These are phyloP conservation scores for Odontothrips loti DNA, from an alignment of 2,888 invertebrate genomes.

Conservation along the genomic window DNA sequence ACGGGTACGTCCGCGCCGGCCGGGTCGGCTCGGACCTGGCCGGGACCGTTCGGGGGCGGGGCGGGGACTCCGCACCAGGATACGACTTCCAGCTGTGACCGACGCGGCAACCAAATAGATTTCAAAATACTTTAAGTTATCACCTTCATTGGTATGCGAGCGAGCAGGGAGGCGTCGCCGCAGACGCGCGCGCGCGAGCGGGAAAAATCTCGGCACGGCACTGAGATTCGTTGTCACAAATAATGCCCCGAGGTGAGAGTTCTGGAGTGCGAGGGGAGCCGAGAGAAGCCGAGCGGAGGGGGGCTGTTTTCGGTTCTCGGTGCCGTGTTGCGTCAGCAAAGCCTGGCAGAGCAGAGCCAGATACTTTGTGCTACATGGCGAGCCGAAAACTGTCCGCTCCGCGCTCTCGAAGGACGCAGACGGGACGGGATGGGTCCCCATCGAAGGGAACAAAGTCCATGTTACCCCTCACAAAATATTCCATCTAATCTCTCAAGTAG, in stretches of 20 bases:
- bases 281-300: background rate
- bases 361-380: no score
- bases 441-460: no score
- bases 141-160: conserved; percentile 16
- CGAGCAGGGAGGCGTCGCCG: background rate
- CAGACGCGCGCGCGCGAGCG: background rate
- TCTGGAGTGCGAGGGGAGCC: background rate
- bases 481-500: no score
- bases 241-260: background rate
- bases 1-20: background rate
- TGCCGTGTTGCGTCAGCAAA: no score
- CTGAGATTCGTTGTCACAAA: conserved; percentile 5
- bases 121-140: conserved; percentile 23
- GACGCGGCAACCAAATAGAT: background rate
- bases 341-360: no score
- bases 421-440: no score
- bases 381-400: no score
- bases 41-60: background rate
- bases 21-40: background rate
- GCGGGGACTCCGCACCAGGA: background rate
- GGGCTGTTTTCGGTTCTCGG: background rate
- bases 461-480: no score
- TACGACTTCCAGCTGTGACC: conserved; percentile 7
- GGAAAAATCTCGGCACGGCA: background rate
- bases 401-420: no score